Evolutionary conservation across 1,140 invertebrate genomes (phyloP), one percentile per base, ranked within the genome.

Genomic region (Drosophila lowei): DNA sequence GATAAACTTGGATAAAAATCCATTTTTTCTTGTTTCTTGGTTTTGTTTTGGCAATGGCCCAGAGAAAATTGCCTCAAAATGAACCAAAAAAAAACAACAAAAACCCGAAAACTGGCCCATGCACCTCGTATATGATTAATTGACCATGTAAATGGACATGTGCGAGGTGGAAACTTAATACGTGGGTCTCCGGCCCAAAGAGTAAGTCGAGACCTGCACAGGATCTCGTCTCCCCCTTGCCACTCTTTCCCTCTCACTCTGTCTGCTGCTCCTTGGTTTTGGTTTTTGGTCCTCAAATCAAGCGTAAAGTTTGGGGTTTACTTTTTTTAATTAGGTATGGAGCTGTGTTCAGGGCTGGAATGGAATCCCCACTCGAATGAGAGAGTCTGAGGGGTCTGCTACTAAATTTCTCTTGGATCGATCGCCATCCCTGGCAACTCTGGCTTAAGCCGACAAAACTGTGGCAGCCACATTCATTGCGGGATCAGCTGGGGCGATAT

Each of bases 111-210:
- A 34, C 18, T 77, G 72, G 64, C 58, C 48, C 48, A 55, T 38
- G 34, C 34, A 38, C 4, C 34, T 38, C 34, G 34, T 46, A 68
- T 48, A 66, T 88, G 83, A 88, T 88, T 88, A 88, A 88, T 88
- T 88, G 83, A 83, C 74, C 83, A 88, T 88, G 83, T 88, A 88
- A 88, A 88, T 81, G 83, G 83, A 88, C 81, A 86, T 86, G 83
- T 86, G 81, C 74, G 83, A 60, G 77, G n/a, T 71, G 71, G 83
- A 88, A 86, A 86, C 78, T 86, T 86, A 88, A 86, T 81, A 88
- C 70, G 41, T 47, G 53, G 59, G 53, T 15, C 53, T 70, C 44
- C 11, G 44, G 44, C 15, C 30, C 8, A 9, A 50, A 75, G 64
- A 53, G 74, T 77, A 77, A 77, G 59, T 43, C 59, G 74, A 77